Percentiles rank a stretch among this genome's conserved stretches.
These are phyloP conservation scores for Branchellion lobata DNA, from an alignment of 2,888 invertebrate genomes.

Conservation along the genomic window DNA sequence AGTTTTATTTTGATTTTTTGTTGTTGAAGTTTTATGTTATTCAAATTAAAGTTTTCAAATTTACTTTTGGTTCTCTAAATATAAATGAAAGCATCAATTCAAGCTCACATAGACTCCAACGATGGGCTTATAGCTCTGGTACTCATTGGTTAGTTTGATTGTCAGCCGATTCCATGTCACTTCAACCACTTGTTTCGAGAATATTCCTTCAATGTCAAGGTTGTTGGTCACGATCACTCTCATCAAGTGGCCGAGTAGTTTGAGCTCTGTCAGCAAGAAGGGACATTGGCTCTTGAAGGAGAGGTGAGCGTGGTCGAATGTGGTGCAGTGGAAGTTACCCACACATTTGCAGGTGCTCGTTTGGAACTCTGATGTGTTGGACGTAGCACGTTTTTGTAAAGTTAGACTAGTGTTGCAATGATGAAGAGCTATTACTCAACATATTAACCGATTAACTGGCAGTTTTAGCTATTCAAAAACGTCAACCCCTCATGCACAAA, in stretches of 20 bases:
- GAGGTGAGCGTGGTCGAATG: slow-evolving; percentile 17
- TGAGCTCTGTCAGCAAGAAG: slow-evolving; percentile 10
- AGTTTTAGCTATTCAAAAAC: too few relatives aligned
- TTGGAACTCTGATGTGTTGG: not conserved
- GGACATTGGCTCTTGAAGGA: not conserved
- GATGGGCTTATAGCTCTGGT: slow-evolving; percentile 1
- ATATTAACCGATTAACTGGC: too few relatives aligned
- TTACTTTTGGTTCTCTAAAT: too few relatives aligned
- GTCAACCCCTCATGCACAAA: too few relatives aligned
- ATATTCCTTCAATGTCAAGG: not conserved
- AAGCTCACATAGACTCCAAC: slow-evolving; percentile 12
- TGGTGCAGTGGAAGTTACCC: slow-evolving; percentile 32
- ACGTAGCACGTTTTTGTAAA: too few relatives aligned
- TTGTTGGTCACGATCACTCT: slow-evolving; percentile 1
- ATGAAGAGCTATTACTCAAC: too few relatives aligned
- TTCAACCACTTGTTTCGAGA: not conserved
- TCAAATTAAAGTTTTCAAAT: too few relatives aligned
- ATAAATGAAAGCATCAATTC: too few relatives aligned
- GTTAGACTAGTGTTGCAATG: too few relatives aligned
- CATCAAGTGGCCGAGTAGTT: not conserved
- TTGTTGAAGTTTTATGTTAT: too few relatives aligned
- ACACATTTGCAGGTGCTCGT: slow-evolving; percentile 22
- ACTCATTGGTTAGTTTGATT: not conserved
- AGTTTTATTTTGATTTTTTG: too few relatives aligned
- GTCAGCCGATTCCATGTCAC: not conserved